Evolutionary conservation across 2,113 vertebrate species (phyloP), one percentile per base, ranked within the genome.

Genomic region (Corynorhinus townsendii): DNA sequence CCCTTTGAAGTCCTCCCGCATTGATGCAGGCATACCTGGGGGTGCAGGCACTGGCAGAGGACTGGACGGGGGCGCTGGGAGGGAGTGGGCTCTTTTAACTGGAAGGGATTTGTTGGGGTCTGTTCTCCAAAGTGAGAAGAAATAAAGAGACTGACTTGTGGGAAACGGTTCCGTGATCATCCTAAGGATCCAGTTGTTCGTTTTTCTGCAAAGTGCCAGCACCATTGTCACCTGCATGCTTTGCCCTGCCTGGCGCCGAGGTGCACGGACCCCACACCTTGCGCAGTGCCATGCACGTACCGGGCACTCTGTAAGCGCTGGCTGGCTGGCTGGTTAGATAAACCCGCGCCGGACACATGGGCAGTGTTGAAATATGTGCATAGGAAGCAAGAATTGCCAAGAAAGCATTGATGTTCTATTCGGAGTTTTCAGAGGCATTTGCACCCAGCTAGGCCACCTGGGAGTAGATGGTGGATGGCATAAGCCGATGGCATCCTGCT

Each of bases 1-100:
- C 83, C 84, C 93, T 97, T 97, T 96, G 95, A 96, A 97, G 95
- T 90, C 4, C 66, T 93, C 4, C 0, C 38, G 47, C 72, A 77
- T 54, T 91, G 97, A 96, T 97, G 95, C 90, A 2, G 11, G 92
- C 83, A 15, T 82, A 14, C 75, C 95, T 88, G 33, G 72, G 81
- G 81, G 77, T 4, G 24, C 47, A 7, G 90, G 54, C 71, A 49
- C 93, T 95, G 91, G 82, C 94, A 84, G 91, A 79, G 91, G 71
- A 43, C 56, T 28, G 91, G 89, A 75, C 59, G 52, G 86, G 68
- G 11, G 66, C 91, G 87, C 73, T n/a, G 56, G 86, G 93, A 92
- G 73, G 62, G 35, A 73, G 7, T 2, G 49, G 62, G 54, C 56
- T 79, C 87, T 90, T 92, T 90, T 86, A 64, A 80, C 38, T 49